Base-by-base conservation (phyloP, 2,113 vertebrate species). In the Chroicocephalus ridibundus region DNA sequence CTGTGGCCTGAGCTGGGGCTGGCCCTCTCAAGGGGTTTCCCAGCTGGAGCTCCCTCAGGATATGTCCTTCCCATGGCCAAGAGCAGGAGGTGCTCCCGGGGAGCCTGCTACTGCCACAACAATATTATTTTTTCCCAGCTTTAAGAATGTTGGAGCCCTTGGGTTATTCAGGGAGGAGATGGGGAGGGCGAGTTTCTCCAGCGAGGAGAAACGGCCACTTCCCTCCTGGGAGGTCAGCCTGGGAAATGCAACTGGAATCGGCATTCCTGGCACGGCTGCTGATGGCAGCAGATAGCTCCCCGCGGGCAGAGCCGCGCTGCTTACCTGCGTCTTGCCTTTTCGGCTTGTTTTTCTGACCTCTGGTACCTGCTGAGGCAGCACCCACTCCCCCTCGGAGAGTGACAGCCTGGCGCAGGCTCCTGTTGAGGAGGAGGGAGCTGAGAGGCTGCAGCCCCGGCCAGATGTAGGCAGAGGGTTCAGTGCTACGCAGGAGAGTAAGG, bases 41-140 rank as follows among this genome's bases (percentile, higher is more conserved):
- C 24, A 8, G 31, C 31, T 7, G 19, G n/a, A 15, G 31, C 44
- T 58, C 29, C 1, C 61, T n/a, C 46, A 1, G 12, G 72, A 34
- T 15, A 27, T 13, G 0, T 44, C 52, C 62, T 20, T 6, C 51
- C 34, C 2, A 0, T 9, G 34, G 13, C 29, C 6, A 5, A n/a
- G 71, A 38, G 46, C n/a, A 6, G 60, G 26, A 10, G 36, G 4
- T 2, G 14, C 29, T 86, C 31, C 36, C 6, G 7, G 31, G 42
- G 32, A 38, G 36, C 34, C 74, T 17, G 16, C 8, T 6, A 11
- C 27, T 27, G 38, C 75, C 18, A 7, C 5, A 2, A 19, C 20
- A 5, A 24, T 17, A 12, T 14, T 20, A 3, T 52, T 65, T 47
- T n/a, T 70, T 16, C 26, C 34, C 80, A 5, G 10, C 42, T 82